These are phyloP conservation scores for Pachypanchax playfairii DNA, from an alignment of 2,113 vertebrate species.

Conservation along the genomic window DNA sequence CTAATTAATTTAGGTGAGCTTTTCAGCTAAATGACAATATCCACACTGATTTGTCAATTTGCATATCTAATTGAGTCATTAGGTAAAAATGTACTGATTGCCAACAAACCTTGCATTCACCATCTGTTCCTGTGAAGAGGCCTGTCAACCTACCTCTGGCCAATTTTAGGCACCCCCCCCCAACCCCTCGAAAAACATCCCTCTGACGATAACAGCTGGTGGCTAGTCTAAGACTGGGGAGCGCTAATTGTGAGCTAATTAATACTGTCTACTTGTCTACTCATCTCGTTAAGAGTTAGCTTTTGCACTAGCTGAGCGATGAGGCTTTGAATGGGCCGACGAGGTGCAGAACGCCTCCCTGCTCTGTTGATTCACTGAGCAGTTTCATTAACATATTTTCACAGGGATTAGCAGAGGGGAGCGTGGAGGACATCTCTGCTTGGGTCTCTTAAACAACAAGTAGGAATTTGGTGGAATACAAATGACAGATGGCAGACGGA, in stretches of 20 bases:
- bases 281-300: conserved; percentile 83
- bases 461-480: conserved; percentile 31
- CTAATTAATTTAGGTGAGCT: conserved; percentile 99
- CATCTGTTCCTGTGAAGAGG: conserved; percentile 94
- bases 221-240: conserved; percentile 79
- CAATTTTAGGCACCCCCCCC: conserved; percentile 77
- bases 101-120: conserved; percentile 95
- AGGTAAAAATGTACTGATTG: conserved; percentile 94
- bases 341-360: conserved; percentile 18
- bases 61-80: conserved; percentile 99
- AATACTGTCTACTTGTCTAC: conserved; percentile 80
- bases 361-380: conserved; percentile 36
- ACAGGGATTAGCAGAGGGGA: conserved; percentile 37
- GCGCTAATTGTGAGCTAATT: conserved; percentile 88
- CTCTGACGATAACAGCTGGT: conserved; percentile 89
- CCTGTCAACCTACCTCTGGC: conserved; percentile 91
- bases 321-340: conserved; percentile 37
- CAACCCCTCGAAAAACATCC: conserved; percentile 63
- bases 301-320: conserved; percentile 65
- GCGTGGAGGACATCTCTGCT: conserved; percentile 23
- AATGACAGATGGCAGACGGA: no score
- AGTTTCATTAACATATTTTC: conserved; percentile 47
- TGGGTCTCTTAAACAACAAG: conserved; percentile 47
- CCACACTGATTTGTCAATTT: conserved; percentile 99
- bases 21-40: conserved; percentile 98